phyloP scores from a whole-genome alignment of 1,140 invertebrate genomes.

The Drosophila eugracilis region DNA sequence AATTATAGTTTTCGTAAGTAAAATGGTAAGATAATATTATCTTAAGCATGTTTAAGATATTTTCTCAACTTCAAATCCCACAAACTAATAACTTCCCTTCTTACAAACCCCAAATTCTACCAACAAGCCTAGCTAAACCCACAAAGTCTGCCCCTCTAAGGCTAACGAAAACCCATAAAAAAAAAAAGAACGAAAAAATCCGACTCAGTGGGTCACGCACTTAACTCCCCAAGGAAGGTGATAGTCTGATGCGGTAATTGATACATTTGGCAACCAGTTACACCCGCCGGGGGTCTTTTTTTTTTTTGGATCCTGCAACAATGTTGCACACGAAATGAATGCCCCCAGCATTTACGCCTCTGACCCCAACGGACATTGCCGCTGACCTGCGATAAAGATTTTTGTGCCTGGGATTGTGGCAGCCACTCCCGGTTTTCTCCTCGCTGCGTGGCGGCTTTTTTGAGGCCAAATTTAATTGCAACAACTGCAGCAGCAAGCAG shows the following conservation, averaged over 20 bases:
- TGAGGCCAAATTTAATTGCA: constrained; percentile 81
- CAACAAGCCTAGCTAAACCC: too few relatives aligned
- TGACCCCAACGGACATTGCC: constrained; percentile 34
- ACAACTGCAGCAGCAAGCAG: constrained; percentile 54
- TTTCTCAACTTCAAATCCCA: too few relatives aligned
- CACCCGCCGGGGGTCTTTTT: background rate
- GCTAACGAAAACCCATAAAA: too few relatives aligned
- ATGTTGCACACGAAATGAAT: constrained; percentile 37
- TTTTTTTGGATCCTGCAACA: constrained; percentile 35
- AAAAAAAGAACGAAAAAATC: too few relatives aligned
- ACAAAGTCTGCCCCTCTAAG: too few relatives aligned
- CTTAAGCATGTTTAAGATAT: too few relatives aligned
- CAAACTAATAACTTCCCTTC: too few relatives aligned
- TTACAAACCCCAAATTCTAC: too few relatives aligned
- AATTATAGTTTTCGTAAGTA: too few relatives aligned
- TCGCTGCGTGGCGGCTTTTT: constrained; percentile 46
- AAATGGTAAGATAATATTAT: too few relatives aligned
- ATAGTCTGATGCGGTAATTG: constrained; percentile 2
- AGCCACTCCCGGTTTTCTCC: constrained; percentile 37
- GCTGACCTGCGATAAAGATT: constrained; percentile 22
- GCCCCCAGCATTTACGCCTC: background rate
- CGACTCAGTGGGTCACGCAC: too few relatives aligned
- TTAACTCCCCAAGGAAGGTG: too few relatives aligned
- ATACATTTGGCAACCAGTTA: constrained; percentile 6
- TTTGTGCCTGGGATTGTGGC: constrained; percentile 5